Conservation (phyloP, 2,797 vertebrate species). For the Ataeniobius toweri region DNA sequence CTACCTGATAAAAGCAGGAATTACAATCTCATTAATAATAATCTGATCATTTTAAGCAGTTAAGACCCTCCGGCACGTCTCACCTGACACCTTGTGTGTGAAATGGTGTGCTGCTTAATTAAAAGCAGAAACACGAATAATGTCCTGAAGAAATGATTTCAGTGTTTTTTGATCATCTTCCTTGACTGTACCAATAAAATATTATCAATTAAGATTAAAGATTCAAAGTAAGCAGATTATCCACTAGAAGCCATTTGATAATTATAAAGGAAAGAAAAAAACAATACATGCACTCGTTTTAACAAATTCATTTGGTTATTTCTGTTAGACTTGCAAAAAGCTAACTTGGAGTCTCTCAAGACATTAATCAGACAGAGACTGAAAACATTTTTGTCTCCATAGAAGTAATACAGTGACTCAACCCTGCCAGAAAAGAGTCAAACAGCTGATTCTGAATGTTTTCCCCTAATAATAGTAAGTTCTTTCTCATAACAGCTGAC, state of each 20-base stretch:
- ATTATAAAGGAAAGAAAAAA: neutral
- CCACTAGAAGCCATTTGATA: neutral
- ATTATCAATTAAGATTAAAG: neutral
- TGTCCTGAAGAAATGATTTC: neutral
- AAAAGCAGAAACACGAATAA: neutral
- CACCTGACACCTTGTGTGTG: no score
- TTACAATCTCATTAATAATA: neutral
- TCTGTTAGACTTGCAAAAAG: neutral
- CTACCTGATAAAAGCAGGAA: neutral
- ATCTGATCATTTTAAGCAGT: neutral
- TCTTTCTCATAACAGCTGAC: conserved; percentile 47
- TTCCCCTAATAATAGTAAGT: conserved; percentile 42
- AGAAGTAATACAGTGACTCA: conserved; percentile 49
- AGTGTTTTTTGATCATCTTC: neutral
- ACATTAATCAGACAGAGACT: neutral
- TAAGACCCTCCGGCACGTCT: neutral
- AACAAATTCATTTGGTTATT: neutral
- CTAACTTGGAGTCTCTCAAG: neutral
- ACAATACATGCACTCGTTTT: no score
- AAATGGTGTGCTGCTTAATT: neutral
- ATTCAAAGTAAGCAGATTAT: neutral
- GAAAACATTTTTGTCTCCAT: neutral
- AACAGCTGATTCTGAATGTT: conserved; percentile 55
- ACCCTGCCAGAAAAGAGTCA: conserved; percentile 40
- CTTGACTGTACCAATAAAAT: neutral